These are phyloP conservation scores for Heterohyrax brucei DNA, from an alignment of 2,797 vertebrate genomes.

Conservation along the genomic window DNA sequence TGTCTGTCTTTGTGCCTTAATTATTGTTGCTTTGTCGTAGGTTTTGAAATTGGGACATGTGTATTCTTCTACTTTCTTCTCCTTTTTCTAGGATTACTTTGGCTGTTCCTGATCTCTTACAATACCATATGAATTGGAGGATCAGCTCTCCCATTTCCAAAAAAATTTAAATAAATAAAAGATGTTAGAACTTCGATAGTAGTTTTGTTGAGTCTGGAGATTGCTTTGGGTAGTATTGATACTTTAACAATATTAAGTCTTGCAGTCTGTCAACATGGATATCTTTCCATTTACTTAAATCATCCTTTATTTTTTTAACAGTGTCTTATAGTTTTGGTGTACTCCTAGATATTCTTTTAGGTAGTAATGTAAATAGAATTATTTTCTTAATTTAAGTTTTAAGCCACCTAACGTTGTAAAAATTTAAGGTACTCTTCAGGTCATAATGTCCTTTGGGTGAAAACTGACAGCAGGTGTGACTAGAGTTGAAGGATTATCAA, in stretches of 20 bases:
- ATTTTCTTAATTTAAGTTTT: not conserved
- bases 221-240: too few relatives aligned
- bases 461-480: not conserved
- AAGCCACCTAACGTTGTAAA: not conserved
- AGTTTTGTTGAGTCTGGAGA: too few relatives aligned
- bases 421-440: not conserved
- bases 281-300: too few relatives aligned
- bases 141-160: too few relatives aligned
- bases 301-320: not conserved
- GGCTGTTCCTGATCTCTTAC: not conserved
- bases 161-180: too few relatives aligned
- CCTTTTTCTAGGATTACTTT: not conserved
- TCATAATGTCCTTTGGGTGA: conserved; percentile 47
- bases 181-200: too few relatives aligned
- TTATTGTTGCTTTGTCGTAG: conserved; percentile 26
- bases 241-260: too few relatives aligned
- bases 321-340: not conserved
- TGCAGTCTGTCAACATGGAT: too few relatives aligned
- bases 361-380: too few relatives aligned
- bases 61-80: not conserved
- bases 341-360: not conserved
- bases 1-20: not conserved
- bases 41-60: conserved; percentile 2
- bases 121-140: not conserved
- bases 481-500: conserved; percentile 36